Base-by-base conservation (phyloP, 2,113 vertebrate genomes). In the Xenopus laevis region DNA sequence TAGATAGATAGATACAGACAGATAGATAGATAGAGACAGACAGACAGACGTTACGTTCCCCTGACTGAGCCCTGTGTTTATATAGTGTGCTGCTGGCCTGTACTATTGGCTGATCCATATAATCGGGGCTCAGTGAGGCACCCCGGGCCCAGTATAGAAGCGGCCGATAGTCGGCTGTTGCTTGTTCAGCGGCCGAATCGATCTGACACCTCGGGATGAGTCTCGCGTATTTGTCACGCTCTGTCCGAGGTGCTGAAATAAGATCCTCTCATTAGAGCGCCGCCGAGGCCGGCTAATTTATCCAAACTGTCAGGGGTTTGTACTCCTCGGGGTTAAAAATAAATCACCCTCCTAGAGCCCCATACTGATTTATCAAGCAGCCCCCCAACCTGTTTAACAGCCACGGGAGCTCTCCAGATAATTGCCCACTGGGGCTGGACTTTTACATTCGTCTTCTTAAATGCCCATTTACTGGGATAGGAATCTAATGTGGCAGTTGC, bases 241-340 rank as follows among this genome's bases (percentile, higher is more conserved):
- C 89, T 93, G 93, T 90, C 91, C 72, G 83, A 92, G 91, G 91
- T 92, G 90, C 90, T 88, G 91, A 94, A 96, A 94, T 97, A 93
- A 95, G 94, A 94, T 90, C 90, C 92, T 92, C 94, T 97, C 93
- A 96, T 98, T 97, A 97, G 93, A 91, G 92, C 92, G 87, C 89
- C 86, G 87, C 90, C 89, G 89, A 90, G 92, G 87, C 89, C 84
- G 94, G 91, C 94, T 97, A 95, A 96, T 98, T 95, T 94, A 96
- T 97, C 92, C 92, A 92, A 91, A 91, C 92, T 95, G 95, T 97
- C 95, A 95, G 82, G 85, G 89, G 83, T 90, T 89, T 94, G 94
- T 95, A 95, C 94, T 94, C 94, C 94, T 89, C 93, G 89, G 94
- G 73, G 94, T 94, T 95, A 93, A 89, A 92, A 94, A 97, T 97